Conservation (phyloP, 2,888 invertebrate genomes). For the Sphecodes monilicornis region DNA sequence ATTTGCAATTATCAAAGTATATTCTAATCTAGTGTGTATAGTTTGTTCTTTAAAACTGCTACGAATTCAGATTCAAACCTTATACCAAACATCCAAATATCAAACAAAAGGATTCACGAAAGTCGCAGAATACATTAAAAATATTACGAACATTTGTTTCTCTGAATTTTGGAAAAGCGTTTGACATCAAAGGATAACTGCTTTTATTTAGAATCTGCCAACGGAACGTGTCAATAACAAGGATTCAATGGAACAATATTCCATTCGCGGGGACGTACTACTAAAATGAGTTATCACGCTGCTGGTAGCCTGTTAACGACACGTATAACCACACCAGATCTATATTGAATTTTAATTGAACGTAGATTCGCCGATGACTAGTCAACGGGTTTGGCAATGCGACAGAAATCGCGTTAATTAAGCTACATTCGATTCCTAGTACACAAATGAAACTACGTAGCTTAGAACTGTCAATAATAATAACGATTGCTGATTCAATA, state of each 20-base stretch:
- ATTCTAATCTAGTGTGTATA: neutral
- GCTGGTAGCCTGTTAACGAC: neutral
- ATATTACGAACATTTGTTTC: neutral
- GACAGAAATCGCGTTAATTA: neutral
- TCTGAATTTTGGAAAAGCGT: neutral
- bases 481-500: neutral
- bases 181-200: neutral
- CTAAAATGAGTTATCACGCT: neutral
- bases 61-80: neutral
- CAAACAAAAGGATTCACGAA: neutral
- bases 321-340: neutral
- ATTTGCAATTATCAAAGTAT: neutral
- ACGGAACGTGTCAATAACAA: neutral
- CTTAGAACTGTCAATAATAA: neutral
- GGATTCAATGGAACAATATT: neutral
- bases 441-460: neutral
- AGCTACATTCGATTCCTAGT: constrained; percentile 6
- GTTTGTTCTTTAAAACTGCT: neutral
- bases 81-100: neutral
- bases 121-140: neutral
- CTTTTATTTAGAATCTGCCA: neutral
- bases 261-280: neutral
- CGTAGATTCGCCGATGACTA: neutral
- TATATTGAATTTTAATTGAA: constrained; percentile 11
- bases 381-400: too few species aligned